Conservation (phyloP, 37 sponge, comb jelly and placozoan species). For the Diacarnus erythraeanus region DNA sequence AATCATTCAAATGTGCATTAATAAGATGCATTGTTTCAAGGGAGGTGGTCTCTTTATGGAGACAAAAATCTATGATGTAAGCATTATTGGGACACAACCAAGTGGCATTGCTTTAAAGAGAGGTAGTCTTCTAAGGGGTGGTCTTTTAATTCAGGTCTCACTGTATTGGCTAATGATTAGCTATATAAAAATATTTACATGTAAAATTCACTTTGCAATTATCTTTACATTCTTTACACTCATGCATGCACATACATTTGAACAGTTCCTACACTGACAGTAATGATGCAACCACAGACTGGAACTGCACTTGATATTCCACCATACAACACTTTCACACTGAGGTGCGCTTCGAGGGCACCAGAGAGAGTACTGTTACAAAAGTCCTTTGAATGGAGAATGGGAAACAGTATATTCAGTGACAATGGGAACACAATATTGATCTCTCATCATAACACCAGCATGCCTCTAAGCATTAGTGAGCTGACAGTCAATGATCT, state of each 20-base stretch:
- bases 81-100: too few species aligned
- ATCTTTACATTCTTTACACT: too few species aligned
- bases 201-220: too few species aligned
- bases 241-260: neutral
- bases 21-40: too few species aligned
- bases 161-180: too few species aligned
- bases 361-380: neutral
- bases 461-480: constrained; percentile 7
- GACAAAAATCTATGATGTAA: too few species aligned
- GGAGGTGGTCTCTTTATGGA: too few species aligned
- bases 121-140: too few species aligned
- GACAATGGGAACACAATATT: constrained; percentile 9
- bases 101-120: too few species aligned
- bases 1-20: too few species aligned
- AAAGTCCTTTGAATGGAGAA: constrained; percentile 13
- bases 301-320: constrained; percentile 20
- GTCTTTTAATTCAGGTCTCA: too few species aligned
- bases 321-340: constrained; percentile 11
- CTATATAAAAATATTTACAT: too few species aligned
- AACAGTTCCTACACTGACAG: constrained; percentile 10
- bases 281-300: neutral
- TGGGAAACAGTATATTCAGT: neutral
- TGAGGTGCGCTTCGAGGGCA: constrained; percentile 8
- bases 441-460: neutral
- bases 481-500: neutral